Base-by-base conservation (phyloP, 2,113 vertebrate species). In the Lonchura striata region DNA sequence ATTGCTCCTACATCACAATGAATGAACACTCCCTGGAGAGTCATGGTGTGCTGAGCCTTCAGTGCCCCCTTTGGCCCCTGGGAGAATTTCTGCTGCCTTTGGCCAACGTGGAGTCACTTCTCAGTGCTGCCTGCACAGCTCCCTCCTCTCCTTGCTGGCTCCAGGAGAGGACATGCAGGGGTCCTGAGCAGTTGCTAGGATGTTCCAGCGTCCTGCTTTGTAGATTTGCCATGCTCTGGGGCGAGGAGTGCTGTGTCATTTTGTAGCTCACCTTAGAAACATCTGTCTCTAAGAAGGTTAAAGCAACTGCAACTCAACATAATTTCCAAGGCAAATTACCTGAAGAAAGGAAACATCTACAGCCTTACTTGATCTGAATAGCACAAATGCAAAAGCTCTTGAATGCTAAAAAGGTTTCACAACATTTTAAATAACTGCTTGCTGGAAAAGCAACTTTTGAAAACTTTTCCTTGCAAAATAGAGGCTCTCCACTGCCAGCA, bases 291-390 rank as follows among this genome's bases (percentile, higher is more conserved):
- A 41, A 61, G 33, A 28, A 70, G 46, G 71, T 65, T 71, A 50
- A 41, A 57, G 56, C 69, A 95, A 90, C 20, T 5, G 33, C 42
- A 92, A n/a, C 49, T 78, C 31, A 80, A 71, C 31, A n/a, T 59
- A 52, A 92, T 96, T 95, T 96, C 78, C 61, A 82, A 88, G 87
- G 94, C 50, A 96, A 97, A 96, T 93, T 92, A 81, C 53, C 15
- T 72, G 64, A 78, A 88, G 82, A 84, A 87, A 64, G 49, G 23
- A 87, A 95, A 93, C 31, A 89, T 23, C 86, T 72, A 42, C 42
- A 10, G 22, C 33, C 77, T 81, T 96, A 86, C 91, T 94, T 97
- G 59, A 89, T 77, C 80, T 91, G 28, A 94, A 69, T 15, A 94
- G 61, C 47, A 89, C 37, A 90, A 77, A 84, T 0, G 8, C 60